Percentiles rank a stretch among this genome's conserved stretches.
phyloP scores from a whole-genome alignment of 2,113 vertebrate species.

The Pedetes capensis region DNA sequence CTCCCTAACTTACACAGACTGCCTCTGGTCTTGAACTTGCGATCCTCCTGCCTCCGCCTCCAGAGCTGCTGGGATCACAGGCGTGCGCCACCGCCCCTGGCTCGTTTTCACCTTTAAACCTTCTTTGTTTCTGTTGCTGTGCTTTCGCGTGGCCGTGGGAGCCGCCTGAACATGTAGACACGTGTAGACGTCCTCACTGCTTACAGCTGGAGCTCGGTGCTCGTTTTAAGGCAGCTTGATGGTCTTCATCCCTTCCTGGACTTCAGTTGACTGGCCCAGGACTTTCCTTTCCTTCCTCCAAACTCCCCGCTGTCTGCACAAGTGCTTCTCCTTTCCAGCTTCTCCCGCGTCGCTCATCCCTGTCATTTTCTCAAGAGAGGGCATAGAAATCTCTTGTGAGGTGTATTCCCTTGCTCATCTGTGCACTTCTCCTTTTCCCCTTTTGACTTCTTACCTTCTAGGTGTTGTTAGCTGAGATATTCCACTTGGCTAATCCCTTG shows the following conservation, averaged over 20 bases:
- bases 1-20: no score
- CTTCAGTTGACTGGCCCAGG: background rate
- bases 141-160: background rate
- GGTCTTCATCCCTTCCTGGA: background rate
- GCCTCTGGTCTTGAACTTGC: no score
- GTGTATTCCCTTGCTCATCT: background rate
- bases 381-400: background rate
- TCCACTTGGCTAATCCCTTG: constrained; percentile 15
- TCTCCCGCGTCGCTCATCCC: background rate
- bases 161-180: background rate
- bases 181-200: background rate
- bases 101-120: no score
- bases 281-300: background rate
- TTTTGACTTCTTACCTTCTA: background rate
- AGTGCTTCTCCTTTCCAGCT: background rate
- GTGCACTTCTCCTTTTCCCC: background rate
- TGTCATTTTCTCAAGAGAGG: background rate
- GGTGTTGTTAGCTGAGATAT: background rate
- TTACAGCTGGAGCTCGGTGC: background rate
- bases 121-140: background rate
- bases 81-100: no score
- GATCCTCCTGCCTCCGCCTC: no score
- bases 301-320: background rate
- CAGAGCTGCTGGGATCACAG: no score
- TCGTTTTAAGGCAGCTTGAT: background rate